Base-by-base conservation (phyloP, 92 coral and sea anemone species). In the Zoanthus sansibaricus region DNA sequence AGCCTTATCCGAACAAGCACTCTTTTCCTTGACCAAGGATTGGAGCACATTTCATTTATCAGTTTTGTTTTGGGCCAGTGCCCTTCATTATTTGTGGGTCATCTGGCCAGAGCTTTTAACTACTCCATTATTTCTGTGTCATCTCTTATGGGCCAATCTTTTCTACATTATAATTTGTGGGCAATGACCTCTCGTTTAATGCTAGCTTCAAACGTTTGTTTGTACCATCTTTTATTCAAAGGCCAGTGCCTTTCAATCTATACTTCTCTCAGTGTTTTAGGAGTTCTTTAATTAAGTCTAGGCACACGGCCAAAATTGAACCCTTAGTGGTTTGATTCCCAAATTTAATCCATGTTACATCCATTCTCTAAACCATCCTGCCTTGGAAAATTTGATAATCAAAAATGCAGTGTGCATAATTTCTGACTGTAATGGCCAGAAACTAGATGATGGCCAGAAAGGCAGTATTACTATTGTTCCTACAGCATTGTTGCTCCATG, bases 321-420 rank as follows among this genome's bases (percentile, higher is more conserved):
- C 89, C 86, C 30, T 31, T 52, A 21, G 25, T 67, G 16, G 3
- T 58, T 14, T 47, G 92, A 89, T 15, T 87, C 87, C 18, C 86
- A 61, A 30, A 90, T 14, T 45, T 89, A 78, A 21, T 90, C 78
- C 5, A 47, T 56, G 46, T 79, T 86, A n/a, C 87, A 58, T 7
- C 92, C 89, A 72, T 85, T 90, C 21, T n/a, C 15, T 13, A 90
- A 59, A 7, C n/a, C 80, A 3, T 54, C 61, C 18, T 31, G 73
- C 92, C 91, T 32, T 72, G 14, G 51, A 79, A 54, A 66, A 49
- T 45, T 74, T 68, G 3, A 21, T 74, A 59, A 59, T 51, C 72
- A 31, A 31, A 18, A 32, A 62, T 59, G 45, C 25, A 83, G 49
- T 56, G 68, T 56, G 21, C n/a, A 45, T 56, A 47, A n/a, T 68